Base-by-base conservation (phyloP, 2,797 vertebrate species). In the Dryobates pubescens region DNA sequence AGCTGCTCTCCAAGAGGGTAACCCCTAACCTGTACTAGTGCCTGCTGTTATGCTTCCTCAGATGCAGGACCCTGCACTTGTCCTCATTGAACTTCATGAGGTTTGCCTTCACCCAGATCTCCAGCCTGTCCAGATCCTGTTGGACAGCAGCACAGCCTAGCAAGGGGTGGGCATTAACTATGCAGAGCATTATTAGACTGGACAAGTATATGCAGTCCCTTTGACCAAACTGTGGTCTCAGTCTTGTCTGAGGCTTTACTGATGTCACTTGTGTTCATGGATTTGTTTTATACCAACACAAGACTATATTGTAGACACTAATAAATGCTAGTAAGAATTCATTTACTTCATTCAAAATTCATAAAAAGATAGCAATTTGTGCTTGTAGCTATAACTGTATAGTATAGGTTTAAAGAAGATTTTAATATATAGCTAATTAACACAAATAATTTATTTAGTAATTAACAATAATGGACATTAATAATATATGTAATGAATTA, bases 381-480 rank as follows among this genome's bases (percentile, higher is more conserved):
- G 49, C 13, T 61, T 94, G 82, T 61, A 82, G 64, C 14, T 77
- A 90, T 56, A 87, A 77, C 24, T 0, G 4, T 19, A 45, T 11
- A 74, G 19, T 26, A 67, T 74, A 79, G 80, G 7, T 17, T 80
- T 70, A 75, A 74, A 84, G 30, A 67, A 74, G 61, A 58, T 8
- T 56, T 89, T 49, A 65, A 88, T 38, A n/a, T 53, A 75, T 27
- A 78, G 57, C 32, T 77, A 93, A 88, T 49, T 83, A 83, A 57
- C 17, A 85, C 67, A 71, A 79, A 79, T 76, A 91, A 94, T 86
- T 86, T 82, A 81, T 63, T 78, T 84, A 88, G 70, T 9, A 90
- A 91, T 86, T 85, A 95, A 71, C 41, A 89, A 86, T 84, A 72
- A 87, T 69, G 67, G 78, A 27, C 27, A 84, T 84, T 63, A 88